Evolutionary conservation across 1,140 invertebrate species (phyloP).

Genomic region (Saccostrea glomerata): DNA sequence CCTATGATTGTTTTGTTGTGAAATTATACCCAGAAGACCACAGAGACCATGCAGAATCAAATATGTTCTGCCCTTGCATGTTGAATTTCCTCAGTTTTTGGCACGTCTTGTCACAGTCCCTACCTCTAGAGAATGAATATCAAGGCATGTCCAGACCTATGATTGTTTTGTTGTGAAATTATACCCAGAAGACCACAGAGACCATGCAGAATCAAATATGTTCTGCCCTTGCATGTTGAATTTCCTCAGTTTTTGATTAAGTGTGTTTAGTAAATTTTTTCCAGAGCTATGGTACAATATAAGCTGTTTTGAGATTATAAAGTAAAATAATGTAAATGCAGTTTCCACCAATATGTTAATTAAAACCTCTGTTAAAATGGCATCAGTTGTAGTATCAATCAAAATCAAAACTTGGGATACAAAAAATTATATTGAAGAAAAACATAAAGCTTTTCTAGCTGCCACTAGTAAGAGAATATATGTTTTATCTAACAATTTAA

Average conservation of each 20-base stretch:
- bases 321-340: not conserved
- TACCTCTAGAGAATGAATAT: conserved; percentile 4
- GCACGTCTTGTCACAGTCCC: no score
- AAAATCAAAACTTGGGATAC: no score
- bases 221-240: not conserved
- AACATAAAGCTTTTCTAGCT: no score
- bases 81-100: not conserved
- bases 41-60: not conserved
- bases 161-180: conserved; percentile 24
- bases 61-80: not conserved
- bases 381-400: no score
- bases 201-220: not conserved
- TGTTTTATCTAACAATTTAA: no score
- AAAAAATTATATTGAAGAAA: no score
- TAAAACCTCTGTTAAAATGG: no score
- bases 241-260: not conserved
- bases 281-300: not conserved
- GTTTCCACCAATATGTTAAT: no score
- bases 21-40: not conserved
- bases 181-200: not conserved
- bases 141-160: not conserved
- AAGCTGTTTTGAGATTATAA: not conserved
- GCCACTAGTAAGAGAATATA: no score
- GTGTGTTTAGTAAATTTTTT: not conserved
- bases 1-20: conserved; percentile 14